phyloP scores from a whole-genome alignment of 2,113 vertebrate genomes.

The Argyrosomus japonicus region DNA sequence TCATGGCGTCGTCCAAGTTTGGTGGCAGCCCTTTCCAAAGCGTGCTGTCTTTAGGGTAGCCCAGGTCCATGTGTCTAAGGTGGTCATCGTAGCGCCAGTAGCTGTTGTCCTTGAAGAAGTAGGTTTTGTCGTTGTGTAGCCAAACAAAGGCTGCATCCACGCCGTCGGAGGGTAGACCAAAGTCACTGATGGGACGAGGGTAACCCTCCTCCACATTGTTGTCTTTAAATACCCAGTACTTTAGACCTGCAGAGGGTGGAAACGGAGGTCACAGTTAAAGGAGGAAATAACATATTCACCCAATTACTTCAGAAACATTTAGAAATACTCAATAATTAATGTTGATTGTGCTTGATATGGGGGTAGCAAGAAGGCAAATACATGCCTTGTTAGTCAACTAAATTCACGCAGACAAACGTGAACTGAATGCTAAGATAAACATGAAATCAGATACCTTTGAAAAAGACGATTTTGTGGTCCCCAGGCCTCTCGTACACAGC shows the following conservation, averaged over 20 bases:
- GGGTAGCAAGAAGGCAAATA: background rate
- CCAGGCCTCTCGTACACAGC: conserved; percentile 92
- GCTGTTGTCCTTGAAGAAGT: conserved; percentile 94
- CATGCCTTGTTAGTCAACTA: background rate
- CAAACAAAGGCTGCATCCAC: conserved; percentile 94
- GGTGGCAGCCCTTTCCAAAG: conserved; percentile 94
- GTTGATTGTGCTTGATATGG: background rate
- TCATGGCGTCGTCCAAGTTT: conserved; percentile 91
- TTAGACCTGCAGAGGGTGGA: conserved; percentile 85
- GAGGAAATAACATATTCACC: background rate
- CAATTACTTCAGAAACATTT: background rate
- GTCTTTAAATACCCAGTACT: conserved; percentile 98
- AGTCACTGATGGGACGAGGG: conserved; percentile 93
- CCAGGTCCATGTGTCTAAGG: conserved; percentile 89
- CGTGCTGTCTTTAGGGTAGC: conserved; percentile 90
- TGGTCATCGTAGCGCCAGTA: conserved; percentile 96
- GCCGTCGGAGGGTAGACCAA: conserved; percentile 89
- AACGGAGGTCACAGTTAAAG: conserved; percentile 37
- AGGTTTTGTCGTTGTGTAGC: conserved; percentile 95
- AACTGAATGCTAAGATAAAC: background rate
- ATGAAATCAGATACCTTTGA: conserved; percentile 85
- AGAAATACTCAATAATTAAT: background rate
- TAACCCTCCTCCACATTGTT: conserved; percentile 95
- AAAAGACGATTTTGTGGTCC: conserved; percentile 97
- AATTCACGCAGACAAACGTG: background rate